Evolutionary conservation across 2,113 vertebrate species (phyloP), one percentile per base, ranked within the genome.

Genomic region (Anarrhichthys ocellatus): DNA sequence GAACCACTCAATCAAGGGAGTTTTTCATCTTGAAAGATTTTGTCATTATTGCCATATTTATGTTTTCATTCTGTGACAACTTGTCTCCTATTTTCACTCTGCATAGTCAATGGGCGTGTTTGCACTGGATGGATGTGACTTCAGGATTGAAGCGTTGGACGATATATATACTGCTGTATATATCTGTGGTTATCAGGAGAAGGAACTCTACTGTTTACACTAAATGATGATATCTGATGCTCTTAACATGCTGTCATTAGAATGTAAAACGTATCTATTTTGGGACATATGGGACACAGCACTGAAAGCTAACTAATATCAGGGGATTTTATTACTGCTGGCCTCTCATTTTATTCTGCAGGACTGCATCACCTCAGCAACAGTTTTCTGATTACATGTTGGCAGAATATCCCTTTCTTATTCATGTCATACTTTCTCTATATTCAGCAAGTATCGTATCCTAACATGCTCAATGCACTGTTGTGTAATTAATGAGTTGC

Each of bases 161-260:
- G 42, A 36, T 65, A 36, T 65, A 36, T 65, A 69, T 76, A 29
- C 77, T 87, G 79, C 70, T 90, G 64, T 91, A 76, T 82, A 38
- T 78, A 61, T 80, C 50, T 89, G 77, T 92, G 90, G 86, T 80
- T 18, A 18, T 76, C 58, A 84, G 73, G 70, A 80, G 73, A 81
- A 78, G 40, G 72, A 81, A 70, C 50, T 83, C 64, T 24, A 32
- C 40, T 85, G 91, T 91, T 93, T 91, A 94, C 89, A 93, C 50
- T 84, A 78, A 74, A 67, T 73, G 5, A 68, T 89, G 52, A 76
- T 67, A 80, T 79, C 63, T 58, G 62, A 86, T 67, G 59, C 76
- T 83, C 48, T 63, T 77, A 65, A 73, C n/a, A 72, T 75, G 74
- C 70, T 88, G 83, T 84, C 29, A 20, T 78, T 75, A 84, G 86